A percentile compares a stretch with the other conserved stretches of the same genome.
phyloP scores from a whole-genome alignment of 2,888 invertebrate species.

The Halocaridina rubra region DNA sequence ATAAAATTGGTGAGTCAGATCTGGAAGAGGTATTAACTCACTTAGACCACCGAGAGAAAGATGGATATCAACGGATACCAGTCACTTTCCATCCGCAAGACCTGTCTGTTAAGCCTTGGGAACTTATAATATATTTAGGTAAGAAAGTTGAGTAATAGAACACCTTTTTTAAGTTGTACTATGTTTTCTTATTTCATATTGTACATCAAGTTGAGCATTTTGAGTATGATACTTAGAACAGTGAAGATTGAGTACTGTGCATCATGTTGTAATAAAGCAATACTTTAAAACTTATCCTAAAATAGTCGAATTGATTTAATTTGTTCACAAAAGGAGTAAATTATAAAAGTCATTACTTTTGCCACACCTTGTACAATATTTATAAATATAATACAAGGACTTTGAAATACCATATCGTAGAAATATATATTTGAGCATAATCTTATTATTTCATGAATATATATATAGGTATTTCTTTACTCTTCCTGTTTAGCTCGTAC shows the following conservation, averaged over 20 bases:
- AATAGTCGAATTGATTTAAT: background rate
- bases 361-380: too few species aligned
- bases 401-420: too few species aligned
- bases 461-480: too few species aligned
- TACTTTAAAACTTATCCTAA: background rate
- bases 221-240: background rate
- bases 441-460: too few species aligned
- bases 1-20: constrained; percentile 33
- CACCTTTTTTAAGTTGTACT: too few species aligned
- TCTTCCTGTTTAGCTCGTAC: too few species aligned
- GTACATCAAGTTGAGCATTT: background rate
- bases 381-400: too few species aligned
- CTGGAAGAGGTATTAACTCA: constrained; percentile 73
- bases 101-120: constrained; percentile 72
- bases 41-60: constrained; percentile 91
- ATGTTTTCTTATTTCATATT: background rate
- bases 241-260: background rate
- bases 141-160: too few species aligned
- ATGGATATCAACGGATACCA: constrained; percentile 83
- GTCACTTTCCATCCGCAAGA: constrained; percentile 79
- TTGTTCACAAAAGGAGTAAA: too few species aligned
- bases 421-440: too few species aligned
- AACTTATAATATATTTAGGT: constrained; percentile 84
- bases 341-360: too few species aligned
- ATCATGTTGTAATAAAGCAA: background rate